Conservation (phyloP, 2,113 vertebrate species). For the Poeciliopsis occidentalis region DNA sequence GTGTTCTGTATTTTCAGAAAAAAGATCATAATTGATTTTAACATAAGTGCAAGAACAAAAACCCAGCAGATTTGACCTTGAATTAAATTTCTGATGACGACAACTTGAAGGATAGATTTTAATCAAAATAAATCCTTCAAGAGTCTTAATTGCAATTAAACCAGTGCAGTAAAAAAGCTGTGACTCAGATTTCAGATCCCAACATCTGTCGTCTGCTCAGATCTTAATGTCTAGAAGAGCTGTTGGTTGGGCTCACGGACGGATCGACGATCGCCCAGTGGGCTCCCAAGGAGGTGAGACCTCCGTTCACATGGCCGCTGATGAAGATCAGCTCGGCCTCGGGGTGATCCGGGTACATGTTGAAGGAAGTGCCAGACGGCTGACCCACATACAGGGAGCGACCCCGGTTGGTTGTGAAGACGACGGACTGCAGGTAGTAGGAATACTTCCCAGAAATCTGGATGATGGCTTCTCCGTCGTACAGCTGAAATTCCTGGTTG, state of each 20-base stretch:
- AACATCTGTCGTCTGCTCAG: neutral
- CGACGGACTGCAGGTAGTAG: slow-evolving; percentile 2
- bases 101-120: too few relatives aligned
- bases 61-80: too few relatives aligned
- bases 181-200: neutral
- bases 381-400: slow-evolving; percentile 12
- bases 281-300: slow-evolving; percentile 3
- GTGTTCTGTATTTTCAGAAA: too few relatives aligned
- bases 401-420: slow-evolving; percentile 31
- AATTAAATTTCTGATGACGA: too few relatives aligned
- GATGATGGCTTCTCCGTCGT: slow-evolving; percentile 21
- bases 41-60: too few relatives aligned
- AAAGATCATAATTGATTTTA: too few relatives aligned
- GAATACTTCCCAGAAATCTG: slow-evolving; percentile 37
- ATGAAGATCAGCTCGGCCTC: slow-evolving; percentile 34
- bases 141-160: neutral
- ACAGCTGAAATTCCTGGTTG: neutral
- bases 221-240: neutral
- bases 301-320: slow-evolving; percentile 1
- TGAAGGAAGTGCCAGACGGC: slow-evolving; percentile 16
- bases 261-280: slow-evolving; percentile 30
- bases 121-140: neutral
- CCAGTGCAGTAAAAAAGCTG: neutral
- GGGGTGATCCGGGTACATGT: slow-evolving; percentile 22
- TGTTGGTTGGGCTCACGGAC: neutral